These are phyloP conservation scores for Sphenodon punctatus DNA, from an alignment of 2,797 vertebrate species.

Conservation along the genomic window DNA sequence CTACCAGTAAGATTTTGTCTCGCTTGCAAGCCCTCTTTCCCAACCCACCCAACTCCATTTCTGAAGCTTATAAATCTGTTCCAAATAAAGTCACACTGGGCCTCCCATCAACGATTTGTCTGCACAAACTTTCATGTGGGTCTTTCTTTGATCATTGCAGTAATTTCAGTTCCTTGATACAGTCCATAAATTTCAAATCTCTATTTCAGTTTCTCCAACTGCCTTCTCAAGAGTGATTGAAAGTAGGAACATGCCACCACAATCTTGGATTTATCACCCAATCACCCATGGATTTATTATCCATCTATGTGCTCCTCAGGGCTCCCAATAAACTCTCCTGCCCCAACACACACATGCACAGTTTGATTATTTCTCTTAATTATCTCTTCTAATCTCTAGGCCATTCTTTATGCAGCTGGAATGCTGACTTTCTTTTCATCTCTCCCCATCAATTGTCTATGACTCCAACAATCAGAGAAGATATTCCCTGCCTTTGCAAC, in stretches of 20 bases:
- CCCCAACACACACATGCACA: neutral
- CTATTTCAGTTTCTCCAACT: neutral
- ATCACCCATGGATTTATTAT: neutral
- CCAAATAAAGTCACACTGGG: neutral
- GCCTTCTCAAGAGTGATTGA: too few species aligned
- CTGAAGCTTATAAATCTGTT: fast-evolving
- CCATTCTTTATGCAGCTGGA: neutral
- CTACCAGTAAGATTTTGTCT: too few species aligned
- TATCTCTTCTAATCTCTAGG: neutral
- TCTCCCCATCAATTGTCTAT: neutral
- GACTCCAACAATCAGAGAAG: neutral
- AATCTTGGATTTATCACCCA: neutral
- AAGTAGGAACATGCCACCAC: neutral
- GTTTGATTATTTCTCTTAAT: neutral
- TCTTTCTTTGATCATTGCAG: neutral
- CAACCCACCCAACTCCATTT: neutral
- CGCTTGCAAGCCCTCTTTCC: too few species aligned
- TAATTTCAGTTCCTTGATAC: neutral
- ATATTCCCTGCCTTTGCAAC: neutral
- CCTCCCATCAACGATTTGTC: neutral
- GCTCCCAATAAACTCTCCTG: neutral
- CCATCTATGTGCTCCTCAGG: neutral
- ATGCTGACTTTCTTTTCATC: neutral
- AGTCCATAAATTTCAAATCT: neutral
- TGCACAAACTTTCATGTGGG: neutral